Base-by-base conservation (phyloP, 2,113 vertebrate species). In the Chunga burmeisteri region DNA sequence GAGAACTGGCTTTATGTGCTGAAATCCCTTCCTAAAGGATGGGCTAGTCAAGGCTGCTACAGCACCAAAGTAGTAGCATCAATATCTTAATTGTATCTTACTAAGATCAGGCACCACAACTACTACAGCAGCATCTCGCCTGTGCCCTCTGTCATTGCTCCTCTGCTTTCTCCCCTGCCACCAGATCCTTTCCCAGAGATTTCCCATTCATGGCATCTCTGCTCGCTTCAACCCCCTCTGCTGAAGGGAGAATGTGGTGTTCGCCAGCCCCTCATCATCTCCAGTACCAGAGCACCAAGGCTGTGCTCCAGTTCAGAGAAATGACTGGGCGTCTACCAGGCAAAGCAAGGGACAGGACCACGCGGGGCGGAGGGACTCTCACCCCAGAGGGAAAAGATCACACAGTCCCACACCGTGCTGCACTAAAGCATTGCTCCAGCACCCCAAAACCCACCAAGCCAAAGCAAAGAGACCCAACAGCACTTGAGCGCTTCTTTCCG, bases 401-500 rank as follows among this genome's bases (percentile, higher is more conserved):
- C 1, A 0, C 27, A 75, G 53, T 40, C 34, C 9, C 15, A 29
- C 42, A 46, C 21, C 21, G 9, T 4, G 19, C 5, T 61, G 36
- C n/a, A 7, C 29, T 47, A 55, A 25, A 44, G 55, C 61, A 68
- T 0, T 21, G 55, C 61, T 82, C 61, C 72, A 67, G 67, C 78
- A 71, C 10, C 58, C 56, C 66, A 50, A 94, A 85, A 88, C 10
- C 42, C 40, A 32, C 11, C 77, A 36, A 27, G 17, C 16, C 46
- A 40, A 47, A 44, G 66, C 61, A 55, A 17, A 58, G 49, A 65
- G 32, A 32, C 46, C 12, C 87, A 62, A 6, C 1, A 0, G 26
- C 3, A 12, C 25, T 8, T 0, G 20, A 82, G n/a, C 0, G 1
- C 10, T 27, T 44, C 49, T 19, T 42, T 17, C 22, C 4, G 3